A percentile compares a stretch with the other conserved stretches of the same genome.
Conservation (phyloP, 2,113 vertebrate genomes). For the Hiodon tergisus region DNA sequence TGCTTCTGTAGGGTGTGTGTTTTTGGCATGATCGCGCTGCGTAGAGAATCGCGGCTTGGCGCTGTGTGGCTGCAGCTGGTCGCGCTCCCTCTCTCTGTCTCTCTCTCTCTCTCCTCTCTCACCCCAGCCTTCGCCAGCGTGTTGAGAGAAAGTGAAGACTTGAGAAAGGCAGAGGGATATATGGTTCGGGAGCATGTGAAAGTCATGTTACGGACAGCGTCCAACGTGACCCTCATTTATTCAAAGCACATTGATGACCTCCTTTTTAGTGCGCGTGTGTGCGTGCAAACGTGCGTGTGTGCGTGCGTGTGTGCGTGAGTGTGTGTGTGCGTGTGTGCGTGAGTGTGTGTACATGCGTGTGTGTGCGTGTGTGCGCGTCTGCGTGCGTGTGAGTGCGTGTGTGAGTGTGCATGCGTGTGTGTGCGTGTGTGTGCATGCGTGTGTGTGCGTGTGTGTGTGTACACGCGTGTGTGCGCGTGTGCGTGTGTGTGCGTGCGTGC, state of each 20-base stretch:
- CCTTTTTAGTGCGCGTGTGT: constrained; percentile 24
- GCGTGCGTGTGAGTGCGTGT: too few relatives aligned
- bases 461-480: background rate
- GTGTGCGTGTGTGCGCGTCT: background rate
- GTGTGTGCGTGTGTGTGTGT: constrained; percentile 18
- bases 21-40: constrained; percentile 18
- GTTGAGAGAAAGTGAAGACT: background rate
- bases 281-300: background rate
- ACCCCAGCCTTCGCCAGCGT: constrained; percentile 13
- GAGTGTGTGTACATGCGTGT: constrained; percentile 15
- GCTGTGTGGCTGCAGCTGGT: constrained; percentile 12
- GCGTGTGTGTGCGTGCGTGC: constrained; percentile 9
- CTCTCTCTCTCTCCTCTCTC: background rate
- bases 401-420: constrained; percentile 23
- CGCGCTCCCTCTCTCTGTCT: background rate
- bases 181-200: constrained; percentile 50
- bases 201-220: constrained; percentile 45
- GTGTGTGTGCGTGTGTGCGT: constrained; percentile 3
- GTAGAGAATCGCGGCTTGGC: constrained; percentile 10
- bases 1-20: constrained; percentile 17
- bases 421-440: background rate
- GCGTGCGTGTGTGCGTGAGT: constrained; percentile 32
- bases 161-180: background rate
- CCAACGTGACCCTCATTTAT: constrained; percentile 47
- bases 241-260: constrained; percentile 27